A percentile compares a stretch with the other conserved stretches of the same genome.
These are phyloP conservation scores for Drosophila mayri DNA, from an alignment of 1,140 invertebrate genomes.

Conservation along the genomic window DNA sequence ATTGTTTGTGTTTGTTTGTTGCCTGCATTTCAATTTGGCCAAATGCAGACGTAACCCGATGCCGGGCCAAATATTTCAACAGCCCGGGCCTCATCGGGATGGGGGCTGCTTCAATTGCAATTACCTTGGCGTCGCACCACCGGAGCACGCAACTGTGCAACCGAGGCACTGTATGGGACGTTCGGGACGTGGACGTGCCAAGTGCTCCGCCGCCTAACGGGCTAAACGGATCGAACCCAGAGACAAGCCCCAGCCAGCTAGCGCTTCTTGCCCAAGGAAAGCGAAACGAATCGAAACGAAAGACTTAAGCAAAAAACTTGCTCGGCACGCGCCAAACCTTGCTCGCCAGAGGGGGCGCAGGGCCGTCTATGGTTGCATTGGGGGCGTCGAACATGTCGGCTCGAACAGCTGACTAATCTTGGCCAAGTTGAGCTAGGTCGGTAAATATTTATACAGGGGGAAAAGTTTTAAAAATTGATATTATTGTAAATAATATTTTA, in stretches of 20 bases:
- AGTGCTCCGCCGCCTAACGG: conserved; percentile 34
- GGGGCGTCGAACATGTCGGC: conserved; percentile 43
- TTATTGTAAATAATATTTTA: neutral
- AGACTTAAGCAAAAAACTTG: conserved; percentile 47
- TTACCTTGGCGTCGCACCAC: conserved; percentile 41
- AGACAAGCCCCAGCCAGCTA: conserved; percentile 8
- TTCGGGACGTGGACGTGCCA: conserved; percentile 37
- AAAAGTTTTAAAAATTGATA: neutral
- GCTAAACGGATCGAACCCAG: conserved; percentile 47
- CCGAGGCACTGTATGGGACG: conserved; percentile 4
- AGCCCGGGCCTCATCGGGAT: conserved; percentile 19
- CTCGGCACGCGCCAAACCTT: conserved; percentile 44
- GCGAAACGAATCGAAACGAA: conserved; percentile 28
- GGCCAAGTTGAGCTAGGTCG: conserved; percentile 33
- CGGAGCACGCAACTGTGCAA: conserved; percentile 18
- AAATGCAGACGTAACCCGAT: conserved; percentile 56
- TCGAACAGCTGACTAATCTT: conserved; percentile 33
- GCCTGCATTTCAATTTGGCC: conserved; percentile 56
- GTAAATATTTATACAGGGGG: conserved; percentile 3
- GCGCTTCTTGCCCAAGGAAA: conserved; percentile 7
- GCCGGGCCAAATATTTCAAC: conserved; percentile 46
- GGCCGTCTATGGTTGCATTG: conserved; percentile 11
- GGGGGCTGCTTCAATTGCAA: conserved; percentile 49
- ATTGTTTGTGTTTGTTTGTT: conserved; percentile 8
- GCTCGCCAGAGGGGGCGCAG: neutral